phyloP scores from a whole-genome alignment of 2,797 vertebrate species.

The Propithecus deckenii region DNA sequence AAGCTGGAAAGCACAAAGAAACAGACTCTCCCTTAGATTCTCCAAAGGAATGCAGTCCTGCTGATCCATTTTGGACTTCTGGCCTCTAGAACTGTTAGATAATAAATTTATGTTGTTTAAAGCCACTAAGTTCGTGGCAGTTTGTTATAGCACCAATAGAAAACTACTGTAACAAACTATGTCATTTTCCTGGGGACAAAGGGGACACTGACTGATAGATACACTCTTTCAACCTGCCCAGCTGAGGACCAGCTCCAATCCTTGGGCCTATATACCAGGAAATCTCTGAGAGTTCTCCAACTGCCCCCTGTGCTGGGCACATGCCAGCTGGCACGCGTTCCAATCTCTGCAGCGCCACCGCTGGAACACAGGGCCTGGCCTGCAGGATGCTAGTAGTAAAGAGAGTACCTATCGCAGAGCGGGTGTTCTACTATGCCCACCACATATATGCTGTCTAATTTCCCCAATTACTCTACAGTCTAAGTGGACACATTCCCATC shows the following conservation, averaged over 20 bases:
- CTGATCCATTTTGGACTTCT: too few relatives aligned
- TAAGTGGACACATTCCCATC: background rate
- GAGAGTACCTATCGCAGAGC: background rate
- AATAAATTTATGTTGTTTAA: too few relatives aligned
- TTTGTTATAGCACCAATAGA: background rate
- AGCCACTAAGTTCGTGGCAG: too few relatives aligned
- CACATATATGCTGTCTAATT: background rate
- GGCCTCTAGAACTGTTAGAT: too few relatives aligned
- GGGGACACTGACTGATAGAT: background rate
- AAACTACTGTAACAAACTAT: background rate
- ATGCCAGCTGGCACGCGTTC: background rate
- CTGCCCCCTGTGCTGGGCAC: background rate
- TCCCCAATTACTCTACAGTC: background rate
- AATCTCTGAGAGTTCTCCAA: background rate
- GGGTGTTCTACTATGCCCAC: background rate
- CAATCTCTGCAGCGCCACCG: background rate
- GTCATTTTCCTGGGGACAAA: background rate
- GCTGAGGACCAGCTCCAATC: background rate
- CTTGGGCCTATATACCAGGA: background rate
- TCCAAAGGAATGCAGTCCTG: too few relatives aligned
- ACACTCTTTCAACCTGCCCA: background rate
- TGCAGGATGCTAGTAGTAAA: background rate
- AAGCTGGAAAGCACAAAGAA: too few relatives aligned
- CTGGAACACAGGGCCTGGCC: background rate
- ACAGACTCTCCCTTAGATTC: too few relatives aligned